A percentile compares a stretch with the other conserved stretches of the same genome.
Conservation (phyloP, 2,797 vertebrate species). For the Poecile montanus region DNA sequence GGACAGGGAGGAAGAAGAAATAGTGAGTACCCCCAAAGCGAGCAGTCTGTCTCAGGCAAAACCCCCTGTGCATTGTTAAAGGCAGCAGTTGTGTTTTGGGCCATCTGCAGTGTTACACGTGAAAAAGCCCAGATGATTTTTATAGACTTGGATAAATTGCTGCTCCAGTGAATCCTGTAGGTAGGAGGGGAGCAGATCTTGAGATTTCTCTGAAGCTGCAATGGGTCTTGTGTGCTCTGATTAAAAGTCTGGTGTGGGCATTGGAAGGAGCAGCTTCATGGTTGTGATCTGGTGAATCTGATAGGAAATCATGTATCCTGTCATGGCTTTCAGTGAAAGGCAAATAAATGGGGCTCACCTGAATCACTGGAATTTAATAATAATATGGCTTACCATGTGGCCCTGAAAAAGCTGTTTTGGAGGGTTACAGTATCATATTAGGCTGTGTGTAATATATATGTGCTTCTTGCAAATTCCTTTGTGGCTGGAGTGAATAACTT, state of each 20-base stretch:
- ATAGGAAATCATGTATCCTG: not conserved
- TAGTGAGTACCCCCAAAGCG: not conserved
- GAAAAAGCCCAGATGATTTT: not conserved
- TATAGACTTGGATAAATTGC: not conserved
- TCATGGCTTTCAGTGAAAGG: not conserved
- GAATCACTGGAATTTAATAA: not conserved
- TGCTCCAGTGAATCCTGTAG: not conserved
- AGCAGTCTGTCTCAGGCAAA: not conserved
- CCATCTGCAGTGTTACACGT: not conserved
- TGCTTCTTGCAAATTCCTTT: not conserved
- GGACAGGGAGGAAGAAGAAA: not conserved
- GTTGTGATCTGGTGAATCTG: not conserved
- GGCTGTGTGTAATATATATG: not conserved
- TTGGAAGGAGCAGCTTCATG: not conserved
- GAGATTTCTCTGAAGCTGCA: not conserved
- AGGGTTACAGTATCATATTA: not conserved
- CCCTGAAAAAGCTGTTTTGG: not conserved
- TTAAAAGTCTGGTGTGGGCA: not conserved
- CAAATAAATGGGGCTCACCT: not conserved
- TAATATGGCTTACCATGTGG: not conserved
- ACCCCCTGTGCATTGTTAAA: not conserved
- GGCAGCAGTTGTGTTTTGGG: not conserved
- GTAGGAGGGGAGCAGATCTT: not conserved
- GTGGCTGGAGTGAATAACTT: not conserved
- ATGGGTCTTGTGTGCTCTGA: not conserved